phyloP scores from a whole-genome alignment of 2,113 vertebrate species.

The Electrona antarctica region DNA sequence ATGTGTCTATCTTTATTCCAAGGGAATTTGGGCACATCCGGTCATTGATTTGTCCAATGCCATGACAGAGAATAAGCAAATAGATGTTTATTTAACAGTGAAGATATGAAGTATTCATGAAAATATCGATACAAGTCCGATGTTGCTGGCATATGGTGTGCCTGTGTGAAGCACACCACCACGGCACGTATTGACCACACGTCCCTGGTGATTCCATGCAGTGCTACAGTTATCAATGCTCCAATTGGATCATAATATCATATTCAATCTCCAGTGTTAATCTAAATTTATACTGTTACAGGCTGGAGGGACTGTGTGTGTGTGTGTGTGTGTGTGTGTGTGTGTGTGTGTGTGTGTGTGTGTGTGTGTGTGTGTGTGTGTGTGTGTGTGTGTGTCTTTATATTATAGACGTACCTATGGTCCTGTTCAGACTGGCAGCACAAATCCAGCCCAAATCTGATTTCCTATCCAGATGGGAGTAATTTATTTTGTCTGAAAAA shows the following conservation, averaged over 20 bases:
- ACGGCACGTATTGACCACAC: not conserved
- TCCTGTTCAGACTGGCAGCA: too few species aligned
- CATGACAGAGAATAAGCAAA: too few species aligned
- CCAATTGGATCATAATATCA: not conserved
- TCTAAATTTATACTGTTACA: not conserved
- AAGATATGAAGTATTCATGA: too few species aligned
- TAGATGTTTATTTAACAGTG: not conserved
- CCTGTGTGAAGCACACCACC: not conserved
- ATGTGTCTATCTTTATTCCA: too few species aligned
- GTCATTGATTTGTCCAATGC: too few species aligned
- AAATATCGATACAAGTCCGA: too few species aligned
- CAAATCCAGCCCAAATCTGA: not conserved
- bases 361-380: not conserved
- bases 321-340: not conserved
- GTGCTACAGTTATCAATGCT: not conserved
- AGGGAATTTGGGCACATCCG: too few species aligned
- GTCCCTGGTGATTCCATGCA: not conserved
- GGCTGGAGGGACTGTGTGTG: not conserved
- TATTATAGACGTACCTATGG: too few species aligned
- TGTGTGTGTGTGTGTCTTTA: too few species aligned
- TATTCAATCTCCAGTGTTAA: not conserved
- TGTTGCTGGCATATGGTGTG: too few species aligned
- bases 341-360: slow-evolving; percentile 9
- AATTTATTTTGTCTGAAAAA: too few species aligned
- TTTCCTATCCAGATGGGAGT: too few species aligned